phyloP scores from a whole-genome alignment of 92 coral and sea anemone genomes.

The Heteractis magnifica region DNA sequence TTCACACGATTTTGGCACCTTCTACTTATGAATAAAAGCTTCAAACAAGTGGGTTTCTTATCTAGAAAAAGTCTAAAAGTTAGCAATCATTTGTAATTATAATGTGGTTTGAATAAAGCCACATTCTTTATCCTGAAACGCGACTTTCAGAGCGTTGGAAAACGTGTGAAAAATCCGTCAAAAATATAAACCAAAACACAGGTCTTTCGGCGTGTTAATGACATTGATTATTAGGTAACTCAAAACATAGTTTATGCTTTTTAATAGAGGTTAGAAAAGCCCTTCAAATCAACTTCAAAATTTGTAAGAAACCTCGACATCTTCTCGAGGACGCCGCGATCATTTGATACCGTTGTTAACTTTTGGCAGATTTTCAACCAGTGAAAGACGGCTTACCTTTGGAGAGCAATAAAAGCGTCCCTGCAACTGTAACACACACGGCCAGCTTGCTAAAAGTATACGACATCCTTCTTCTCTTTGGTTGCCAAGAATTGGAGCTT shows the following conservation, averaged over 20 bases:
- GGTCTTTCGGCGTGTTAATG: not conserved
- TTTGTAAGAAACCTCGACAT: not conserved
- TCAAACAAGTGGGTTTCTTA: not conserved
- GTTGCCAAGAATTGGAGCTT: conserved; percentile 16
- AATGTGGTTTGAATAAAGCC: conserved; percentile 13
- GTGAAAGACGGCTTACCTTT: conserved; percentile 6
- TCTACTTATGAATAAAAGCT: not conserved
- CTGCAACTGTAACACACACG: conserved; percentile 1
- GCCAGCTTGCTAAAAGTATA: conserved; percentile 12
- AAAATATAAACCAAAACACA: not conserved
- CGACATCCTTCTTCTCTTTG: conserved; percentile 14
- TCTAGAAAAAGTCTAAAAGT: not conserved
- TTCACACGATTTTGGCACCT: conserved; percentile 17
- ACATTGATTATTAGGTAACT: not conserved
- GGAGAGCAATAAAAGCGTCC: not conserved
- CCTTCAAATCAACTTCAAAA: not conserved
- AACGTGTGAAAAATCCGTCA: not conserved
- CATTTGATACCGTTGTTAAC: conserved; percentile 19
- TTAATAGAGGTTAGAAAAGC: not conserved
- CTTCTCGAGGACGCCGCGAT: not conserved
- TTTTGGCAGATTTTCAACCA: conserved; percentile 16
- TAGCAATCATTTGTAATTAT: not conserved
- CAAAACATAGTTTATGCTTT: not conserved
- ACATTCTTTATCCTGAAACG: not conserved
- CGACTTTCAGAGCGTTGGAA: not conserved